Evolutionary conservation across 1,140 invertebrate species (phyloP), one percentile per base, ranked within the genome.

Genomic region (Lasioglossum baleicum): DNA sequence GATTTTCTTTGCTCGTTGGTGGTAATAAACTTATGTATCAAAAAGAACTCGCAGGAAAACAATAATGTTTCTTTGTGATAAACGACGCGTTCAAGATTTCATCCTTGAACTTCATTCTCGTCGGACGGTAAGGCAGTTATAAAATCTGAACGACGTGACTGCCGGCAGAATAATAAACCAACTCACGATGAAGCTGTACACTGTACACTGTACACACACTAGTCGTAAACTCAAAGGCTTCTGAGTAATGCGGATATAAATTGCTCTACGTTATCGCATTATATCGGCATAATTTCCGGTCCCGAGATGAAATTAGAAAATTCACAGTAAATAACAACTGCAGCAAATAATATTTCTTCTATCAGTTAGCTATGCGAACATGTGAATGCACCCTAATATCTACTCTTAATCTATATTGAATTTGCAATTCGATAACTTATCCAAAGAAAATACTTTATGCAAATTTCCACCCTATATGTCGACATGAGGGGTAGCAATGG

Each of bases 91-190:
- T 58, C 48, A 64, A 76, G 48, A 15, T 53, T 81, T 70, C 61
- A 65, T 61, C 65, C 15, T 44, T 20, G 40, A 81, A 81, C 65
- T 81, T 81, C 56, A 42, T 56, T 53, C 35, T 44, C 17, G 22
- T 31, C 40, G 51, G 26, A 13, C 17, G 44, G 66, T 40, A 20
- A 70, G 17, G 40, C 15, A 35, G 15, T 7, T 40, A 70, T 70
- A 56, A 70, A 70, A 70, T 70, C 51, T 58, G n/a, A 20, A 56
- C 51, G 68, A 13, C 48, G 17, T 26, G 22, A 56, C 35, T 22
- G 35, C 68, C 4, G 31, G 15, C 10, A 17, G 51, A 67, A 58
- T 35, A 31, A 11, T 70, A n/a, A 56, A 58, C n/a, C 35, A 35
- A n/a, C n/a, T 17, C 51, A 2, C 56, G 22, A 4, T 58, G 51